These are phyloP conservation scores for Neelides sp. DNA, from an alignment of 1,140 invertebrate genomes.

Conservation along the genomic window DNA sequence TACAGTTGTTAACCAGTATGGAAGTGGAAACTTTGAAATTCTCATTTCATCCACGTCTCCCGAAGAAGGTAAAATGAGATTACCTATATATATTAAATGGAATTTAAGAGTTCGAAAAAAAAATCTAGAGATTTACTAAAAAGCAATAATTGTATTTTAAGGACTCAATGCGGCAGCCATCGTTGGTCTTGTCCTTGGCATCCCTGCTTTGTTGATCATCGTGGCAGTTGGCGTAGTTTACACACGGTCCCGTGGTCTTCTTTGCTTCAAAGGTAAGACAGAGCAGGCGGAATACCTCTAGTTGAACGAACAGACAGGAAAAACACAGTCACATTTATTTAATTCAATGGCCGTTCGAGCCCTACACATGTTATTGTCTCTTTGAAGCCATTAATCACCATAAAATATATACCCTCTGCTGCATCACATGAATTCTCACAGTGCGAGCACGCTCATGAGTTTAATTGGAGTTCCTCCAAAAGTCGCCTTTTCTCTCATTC, in stretches of 20 bases:
- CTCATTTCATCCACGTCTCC: slow-evolving; percentile 11
- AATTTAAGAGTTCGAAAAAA: neutral
- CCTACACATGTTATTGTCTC: too few species aligned
- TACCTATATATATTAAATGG: neutral
- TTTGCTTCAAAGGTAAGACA: slow-evolving; percentile 30
- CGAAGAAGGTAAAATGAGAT: neutral
- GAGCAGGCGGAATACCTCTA: slow-evolving; percentile 21
- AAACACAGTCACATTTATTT: too few species aligned
- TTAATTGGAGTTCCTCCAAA: too few species aligned
- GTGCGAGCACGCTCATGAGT: too few species aligned
- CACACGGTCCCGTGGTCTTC: slow-evolving; percentile 27
- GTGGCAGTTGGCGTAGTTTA: slow-evolving; percentile 28
- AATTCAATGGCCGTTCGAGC: too few species aligned
- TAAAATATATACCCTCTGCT: too few species aligned
- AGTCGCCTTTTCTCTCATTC: too few species aligned
- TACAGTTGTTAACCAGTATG: slow-evolving; percentile 9
- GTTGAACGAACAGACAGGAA: too few species aligned
- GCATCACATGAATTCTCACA: too few species aligned
- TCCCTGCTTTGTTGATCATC: slow-evolving; percentile 26
- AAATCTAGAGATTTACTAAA: neutral
- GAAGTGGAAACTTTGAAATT: slow-evolving; percentile 15
- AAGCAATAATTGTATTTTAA: neutral
- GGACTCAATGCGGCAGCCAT: slow-evolving; percentile 29
- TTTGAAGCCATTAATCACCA: too few species aligned
- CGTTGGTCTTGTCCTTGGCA: slow-evolving; percentile 28